A percentile compares a stretch with the other conserved stretches of the same genome.
Conservation (phyloP, 2,113 vertebrate species). For the Ictalurus furcatus region DNA sequence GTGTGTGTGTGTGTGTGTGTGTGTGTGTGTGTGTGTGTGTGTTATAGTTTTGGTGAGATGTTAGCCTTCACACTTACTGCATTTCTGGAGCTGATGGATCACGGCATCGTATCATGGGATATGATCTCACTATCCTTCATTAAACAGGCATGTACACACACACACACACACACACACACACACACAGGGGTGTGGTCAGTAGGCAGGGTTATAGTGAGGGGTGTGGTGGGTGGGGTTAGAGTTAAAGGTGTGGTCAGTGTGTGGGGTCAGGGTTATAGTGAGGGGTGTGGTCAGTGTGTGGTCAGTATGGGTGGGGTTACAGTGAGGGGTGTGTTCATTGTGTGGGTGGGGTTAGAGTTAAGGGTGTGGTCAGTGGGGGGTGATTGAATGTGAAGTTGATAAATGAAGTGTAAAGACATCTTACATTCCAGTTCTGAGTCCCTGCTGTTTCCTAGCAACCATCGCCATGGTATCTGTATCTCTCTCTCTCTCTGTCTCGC, state of each 20-base stretch:
- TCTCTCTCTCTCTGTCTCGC: background rate
- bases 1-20: constrained; percentile 5
- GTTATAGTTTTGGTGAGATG: constrained; percentile 93
- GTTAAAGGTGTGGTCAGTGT: background rate
- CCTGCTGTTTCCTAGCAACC: constrained; percentile 21
- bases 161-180: background rate
- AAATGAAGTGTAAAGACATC: background rate
- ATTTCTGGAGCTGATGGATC: constrained; percentile 98
- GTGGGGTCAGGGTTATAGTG: background rate
- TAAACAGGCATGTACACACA: constrained; percentile 83
- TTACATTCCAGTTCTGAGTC: background rate
- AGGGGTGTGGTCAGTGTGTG: background rate
- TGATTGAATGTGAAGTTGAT: background rate
- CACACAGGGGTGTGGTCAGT: background rate
- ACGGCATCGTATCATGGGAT: constrained; percentile 98
- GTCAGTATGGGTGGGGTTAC: background rate
- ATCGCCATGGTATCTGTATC: background rate
- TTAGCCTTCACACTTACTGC: constrained; percentile 97
- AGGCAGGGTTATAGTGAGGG: background rate
- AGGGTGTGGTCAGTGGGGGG: background rate
- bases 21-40: constrained; percentile 6
- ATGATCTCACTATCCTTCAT: constrained; percentile 95
- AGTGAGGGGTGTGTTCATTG: background rate
- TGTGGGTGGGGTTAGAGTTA: background rate
- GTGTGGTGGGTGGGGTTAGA: background rate